Evolutionary conservation across 2,113 vertebrate species (phyloP).

Genomic region (Acrocephalus kingi): DNA sequence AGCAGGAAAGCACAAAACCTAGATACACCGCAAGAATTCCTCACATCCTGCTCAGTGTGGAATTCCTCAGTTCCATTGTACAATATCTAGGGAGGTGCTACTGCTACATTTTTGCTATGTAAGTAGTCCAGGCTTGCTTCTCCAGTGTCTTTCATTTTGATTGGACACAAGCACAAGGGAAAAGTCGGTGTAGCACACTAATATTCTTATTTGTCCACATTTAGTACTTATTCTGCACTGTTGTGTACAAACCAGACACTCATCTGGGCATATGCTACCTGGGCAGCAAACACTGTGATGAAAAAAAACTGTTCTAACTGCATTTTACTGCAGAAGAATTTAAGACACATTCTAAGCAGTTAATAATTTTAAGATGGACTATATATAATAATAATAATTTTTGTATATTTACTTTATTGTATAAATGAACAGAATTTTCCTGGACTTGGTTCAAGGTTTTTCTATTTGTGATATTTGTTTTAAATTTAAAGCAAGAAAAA

Average conservation of each 20-base stretch:
- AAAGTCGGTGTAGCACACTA: not conserved
- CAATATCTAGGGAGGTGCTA: not conserved
- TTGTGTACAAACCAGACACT: not conserved
- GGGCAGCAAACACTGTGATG: not conserved
- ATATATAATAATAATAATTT: not conserved
- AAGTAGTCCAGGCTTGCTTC: not conserved
- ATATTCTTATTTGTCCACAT: not conserved
- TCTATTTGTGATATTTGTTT: not conserved
- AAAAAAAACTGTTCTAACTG: not conserved
- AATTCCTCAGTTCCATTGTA: not conserved
- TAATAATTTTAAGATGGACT: not conserved
- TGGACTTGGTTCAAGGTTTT: not conserved
- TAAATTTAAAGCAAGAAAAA: slow-evolving; percentile 13
- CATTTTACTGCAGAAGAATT: not conserved
- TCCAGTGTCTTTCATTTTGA: not conserved
- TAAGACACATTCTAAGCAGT: not conserved
- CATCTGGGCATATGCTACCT: not conserved
- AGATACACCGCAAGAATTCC: not conserved
- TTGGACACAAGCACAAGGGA: not conserved
- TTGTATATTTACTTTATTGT: not conserved
- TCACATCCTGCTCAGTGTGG: not conserved
- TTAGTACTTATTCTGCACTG: not conserved
- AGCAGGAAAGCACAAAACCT: not conserved
- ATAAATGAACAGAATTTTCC: slow-evolving; percentile 14
- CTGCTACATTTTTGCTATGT: not conserved